Conservation (phyloP, 2,888 invertebrate species). For the Cyclophora punctaria region DNA sequence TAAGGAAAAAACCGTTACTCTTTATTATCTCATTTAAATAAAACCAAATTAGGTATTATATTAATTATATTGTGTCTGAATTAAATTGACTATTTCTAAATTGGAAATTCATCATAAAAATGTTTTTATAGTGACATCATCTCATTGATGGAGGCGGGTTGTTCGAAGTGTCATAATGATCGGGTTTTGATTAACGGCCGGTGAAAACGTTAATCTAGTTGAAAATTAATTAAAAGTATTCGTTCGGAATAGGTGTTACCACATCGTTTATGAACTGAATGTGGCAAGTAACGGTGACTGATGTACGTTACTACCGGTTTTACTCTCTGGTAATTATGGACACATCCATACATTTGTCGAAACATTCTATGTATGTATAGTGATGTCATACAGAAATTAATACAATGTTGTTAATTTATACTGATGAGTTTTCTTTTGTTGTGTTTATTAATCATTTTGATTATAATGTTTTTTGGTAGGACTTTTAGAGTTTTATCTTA, state of each 20-base stretch:
- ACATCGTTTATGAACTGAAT: slow-evolving; percentile 55
- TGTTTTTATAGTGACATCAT: slow-evolving; percentile 8
- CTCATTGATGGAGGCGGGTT: slow-evolving; percentile 15
- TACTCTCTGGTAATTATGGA: slow-evolving; percentile 59
- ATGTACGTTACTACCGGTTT: slow-evolving; percentile 63
- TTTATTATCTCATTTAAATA: too few relatives aligned
- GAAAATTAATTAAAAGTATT: slow-evolving; percentile 69
- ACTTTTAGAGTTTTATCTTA: too few relatives aligned
- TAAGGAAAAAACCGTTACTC: slow-evolving; percentile 2
- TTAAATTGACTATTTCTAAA: too few relatives aligned
- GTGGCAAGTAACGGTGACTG: slow-evolving; percentile 65
- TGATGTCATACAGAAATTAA: too few relatives aligned
- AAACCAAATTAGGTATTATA: too few relatives aligned
- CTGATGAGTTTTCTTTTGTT: too few relatives aligned
- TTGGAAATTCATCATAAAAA: slow-evolving; percentile 4
- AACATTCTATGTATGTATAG: too few relatives aligned
- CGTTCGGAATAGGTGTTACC: slow-evolving; percentile 62
- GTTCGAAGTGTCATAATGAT: slow-evolving; percentile 28
- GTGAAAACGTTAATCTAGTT: slow-evolving; percentile 51
- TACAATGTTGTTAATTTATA: too few relatives aligned
- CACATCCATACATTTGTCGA: slow-evolving; percentile 26
- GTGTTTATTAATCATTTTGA: too few relatives aligned
- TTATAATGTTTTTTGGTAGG: too few relatives aligned
- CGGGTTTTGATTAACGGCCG: slow-evolving; percentile 34
- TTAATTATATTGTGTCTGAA: too few relatives aligned